Evolutionary conservation across 2,888 invertebrate species (phyloP).

Genomic region (Theristus sp.): DNA sequence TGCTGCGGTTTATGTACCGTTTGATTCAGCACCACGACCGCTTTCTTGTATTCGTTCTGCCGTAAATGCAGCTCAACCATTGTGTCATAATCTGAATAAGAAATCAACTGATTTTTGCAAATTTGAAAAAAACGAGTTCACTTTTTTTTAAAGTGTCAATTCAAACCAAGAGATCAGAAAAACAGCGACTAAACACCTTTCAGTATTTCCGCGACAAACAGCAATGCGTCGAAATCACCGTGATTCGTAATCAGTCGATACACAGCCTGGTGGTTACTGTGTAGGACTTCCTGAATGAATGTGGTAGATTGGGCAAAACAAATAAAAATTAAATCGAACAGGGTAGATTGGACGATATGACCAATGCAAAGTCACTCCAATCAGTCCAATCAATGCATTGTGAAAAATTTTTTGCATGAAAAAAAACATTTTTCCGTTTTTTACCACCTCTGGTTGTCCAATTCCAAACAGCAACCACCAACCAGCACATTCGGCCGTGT

Average conservation of each 20-base stretch:
- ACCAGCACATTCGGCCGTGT: background rate
- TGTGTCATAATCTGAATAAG: slow-evolving; percentile 56
- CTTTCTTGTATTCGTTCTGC: slow-evolving; percentile 42
- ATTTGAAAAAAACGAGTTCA: background rate
- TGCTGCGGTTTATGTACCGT: too few species aligned
- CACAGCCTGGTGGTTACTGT: slow-evolving; percentile 56
- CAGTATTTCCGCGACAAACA: slow-evolving; percentile 62
- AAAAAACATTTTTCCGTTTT: too few species aligned
- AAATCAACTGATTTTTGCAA: background rate
- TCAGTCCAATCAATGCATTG: too few species aligned
- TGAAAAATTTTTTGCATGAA: too few species aligned
- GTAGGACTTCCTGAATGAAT: slow-evolving; percentile 46
- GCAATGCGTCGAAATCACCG: slow-evolving; percentile 69
- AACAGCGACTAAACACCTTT: slow-evolving; percentile 35
- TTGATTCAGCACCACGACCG: slow-evolving; percentile 50
- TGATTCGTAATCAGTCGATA: slow-evolving; percentile 78
- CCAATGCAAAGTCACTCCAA: too few species aligned
- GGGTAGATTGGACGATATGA: too few species aligned
- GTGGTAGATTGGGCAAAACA: background rate
- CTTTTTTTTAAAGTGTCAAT: background rate
- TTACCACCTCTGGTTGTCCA: too few species aligned
- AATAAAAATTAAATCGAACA: too few species aligned
- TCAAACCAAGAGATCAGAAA: background rate
- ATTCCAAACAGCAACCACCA: too few species aligned
- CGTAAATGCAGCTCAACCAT: slow-evolving; percentile 71